A percentile compares a stretch with the other conserved stretches of the same genome.
These are phyloP conservation scores for Lophius americanus DNA, from an alignment of 2,797 vertebrate genomes.

Conservation along the genomic window DNA sequence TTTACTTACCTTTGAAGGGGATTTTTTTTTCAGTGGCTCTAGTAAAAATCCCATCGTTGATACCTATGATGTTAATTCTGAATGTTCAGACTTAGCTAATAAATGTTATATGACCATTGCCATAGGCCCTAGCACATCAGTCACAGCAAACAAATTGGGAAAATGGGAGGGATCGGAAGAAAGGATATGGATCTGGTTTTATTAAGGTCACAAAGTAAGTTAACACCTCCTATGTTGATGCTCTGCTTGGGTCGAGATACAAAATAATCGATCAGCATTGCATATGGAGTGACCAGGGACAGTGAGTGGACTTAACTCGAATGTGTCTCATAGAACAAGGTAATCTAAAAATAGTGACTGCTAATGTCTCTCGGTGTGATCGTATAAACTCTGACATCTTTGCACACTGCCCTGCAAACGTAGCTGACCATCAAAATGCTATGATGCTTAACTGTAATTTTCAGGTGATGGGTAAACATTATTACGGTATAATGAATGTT, in stretches of 20 bases:
- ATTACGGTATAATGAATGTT: conserved; percentile 4
- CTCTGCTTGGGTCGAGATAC: conserved; percentile 72
- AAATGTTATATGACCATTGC: too few species aligned
- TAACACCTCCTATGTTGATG: conserved; percentile 75
- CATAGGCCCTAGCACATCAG: neutral
- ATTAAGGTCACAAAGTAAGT: conserved; percentile 79
- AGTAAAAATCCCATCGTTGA: too few species aligned
- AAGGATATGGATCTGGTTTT: conserved; percentile 73
- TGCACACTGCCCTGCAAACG: neutral
- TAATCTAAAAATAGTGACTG: conserved; percentile 19
- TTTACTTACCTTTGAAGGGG: too few species aligned
- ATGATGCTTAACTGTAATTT: neutral
- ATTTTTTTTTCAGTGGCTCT: too few species aligned
- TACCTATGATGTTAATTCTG: too few species aligned
- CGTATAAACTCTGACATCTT: conserved; percentile 34
- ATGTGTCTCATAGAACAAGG: conserved; percentile 37
- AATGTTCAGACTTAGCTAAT: too few species aligned
- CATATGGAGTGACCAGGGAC: too few species aligned
- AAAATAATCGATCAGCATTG: conserved; percentile 71
- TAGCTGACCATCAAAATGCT: neutral
- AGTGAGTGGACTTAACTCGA: conserved; percentile 61
- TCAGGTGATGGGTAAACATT: neutral
- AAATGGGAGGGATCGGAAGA: conserved; percentile 27
- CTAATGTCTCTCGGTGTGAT: conserved; percentile 49
- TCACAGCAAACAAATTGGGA: conserved; percentile 13